phyloP scores from a whole-genome alignment of 2,888 invertebrate genomes.

The Hydrotaea cyrtoneurina region DNA sequence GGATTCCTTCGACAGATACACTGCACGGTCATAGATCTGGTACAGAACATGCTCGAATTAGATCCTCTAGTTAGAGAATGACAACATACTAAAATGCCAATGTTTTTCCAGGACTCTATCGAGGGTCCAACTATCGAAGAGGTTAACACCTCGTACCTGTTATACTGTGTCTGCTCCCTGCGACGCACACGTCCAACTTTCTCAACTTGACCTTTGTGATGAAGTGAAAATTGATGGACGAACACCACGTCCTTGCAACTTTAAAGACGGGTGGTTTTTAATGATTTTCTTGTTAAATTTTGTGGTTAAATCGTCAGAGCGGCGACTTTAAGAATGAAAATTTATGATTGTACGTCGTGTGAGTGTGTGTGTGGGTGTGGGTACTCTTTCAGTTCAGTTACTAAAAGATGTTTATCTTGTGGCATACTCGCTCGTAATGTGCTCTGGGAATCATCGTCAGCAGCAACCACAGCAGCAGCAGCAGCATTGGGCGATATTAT shows the following conservation, averaged over 20 bases:
- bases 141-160: too few relatives aligned
- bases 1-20: too few relatives aligned
- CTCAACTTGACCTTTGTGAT: slow-evolving; percentile 76
- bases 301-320: slow-evolving; percentile 32
- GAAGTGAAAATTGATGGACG: background rate
- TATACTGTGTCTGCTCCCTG: slow-evolving; percentile 44
- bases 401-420: slow-evolving; percentile 73
- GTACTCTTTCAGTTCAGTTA: background rate
- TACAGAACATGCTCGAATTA: too few relatives aligned
- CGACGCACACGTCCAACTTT: slow-evolving; percentile 70
- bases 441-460: slow-evolving; percentile 74
- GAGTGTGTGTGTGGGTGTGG: background rate
- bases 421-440: slow-evolving; percentile 74
- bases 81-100: too few relatives aligned
- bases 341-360: background rate
- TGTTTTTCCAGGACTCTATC: too few relatives aligned
- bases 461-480: slow-evolving; percentile 22
- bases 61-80: too few relatives aligned
- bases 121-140: too few relatives aligned
- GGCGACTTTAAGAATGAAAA: slow-evolving; percentile 47
- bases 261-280: background rate
- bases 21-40: too few relatives aligned
- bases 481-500: slow-evolving; percentile 71
- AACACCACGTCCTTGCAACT: background rate
- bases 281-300: slow-evolving; percentile 71